Conservation (phyloP, 2,888 invertebrate species). For the Invenusta paracnida region DNA sequence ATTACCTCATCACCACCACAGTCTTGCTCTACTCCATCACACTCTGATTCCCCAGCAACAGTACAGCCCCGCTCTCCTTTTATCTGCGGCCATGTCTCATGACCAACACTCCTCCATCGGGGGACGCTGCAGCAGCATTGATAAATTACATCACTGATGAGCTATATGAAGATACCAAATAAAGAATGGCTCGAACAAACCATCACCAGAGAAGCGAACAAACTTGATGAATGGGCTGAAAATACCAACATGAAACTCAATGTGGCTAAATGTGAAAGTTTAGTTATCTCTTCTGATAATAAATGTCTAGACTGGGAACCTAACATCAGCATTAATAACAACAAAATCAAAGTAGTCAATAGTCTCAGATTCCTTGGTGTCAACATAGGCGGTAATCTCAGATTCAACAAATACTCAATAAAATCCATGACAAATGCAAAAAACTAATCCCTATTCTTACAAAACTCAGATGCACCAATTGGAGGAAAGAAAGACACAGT, state of each 20-base stretch:
- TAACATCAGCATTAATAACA: neutral
- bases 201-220: neutral
- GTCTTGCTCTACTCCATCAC: too few species aligned
- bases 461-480: neutral
- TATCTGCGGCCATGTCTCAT: too few species aligned
- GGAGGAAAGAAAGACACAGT: neutral
- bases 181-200: neutral
- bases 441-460: neutral
- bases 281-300: neutral
- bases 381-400: neutral
- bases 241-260: neutral
- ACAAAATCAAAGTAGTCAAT: neutral
- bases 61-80: too few species aligned
- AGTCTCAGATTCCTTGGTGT: neutral
- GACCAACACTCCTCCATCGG: too few species aligned
- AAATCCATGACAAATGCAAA: neutral
- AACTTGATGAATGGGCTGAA: neutral
- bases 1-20: too few species aligned
- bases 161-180: neutral
- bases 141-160: neutral
- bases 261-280: neutral
- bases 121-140: too few species aligned
- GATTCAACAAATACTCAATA: neutral
- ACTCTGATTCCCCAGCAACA: too few species aligned
- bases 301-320: neutral